Conservation (phyloP, 1,140 invertebrate species). For the Ceratosolen fusciceps region DNA sequence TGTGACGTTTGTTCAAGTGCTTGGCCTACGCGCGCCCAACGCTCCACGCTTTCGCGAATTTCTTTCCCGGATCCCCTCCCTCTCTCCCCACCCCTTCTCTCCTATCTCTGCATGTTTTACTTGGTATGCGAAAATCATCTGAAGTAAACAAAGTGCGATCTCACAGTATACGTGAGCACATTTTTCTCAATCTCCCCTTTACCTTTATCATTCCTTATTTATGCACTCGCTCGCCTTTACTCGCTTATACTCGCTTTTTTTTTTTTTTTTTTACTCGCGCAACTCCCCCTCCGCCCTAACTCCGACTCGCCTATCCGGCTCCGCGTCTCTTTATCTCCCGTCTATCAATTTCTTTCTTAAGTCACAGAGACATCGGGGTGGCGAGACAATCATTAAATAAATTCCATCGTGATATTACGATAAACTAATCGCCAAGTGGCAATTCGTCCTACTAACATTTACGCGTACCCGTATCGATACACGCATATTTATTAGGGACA, state of each 20-base stretch:
- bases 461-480: too few species aligned
- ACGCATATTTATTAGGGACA: too few species aligned
- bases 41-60: too few species aligned
- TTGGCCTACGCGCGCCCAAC: background rate
- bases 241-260: background rate
- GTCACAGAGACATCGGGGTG: too few species aligned
- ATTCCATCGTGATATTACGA: too few species aligned
- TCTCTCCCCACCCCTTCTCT: too few species aligned
- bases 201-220: background rate
- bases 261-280: background rate
- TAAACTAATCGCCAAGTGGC: too few species aligned
- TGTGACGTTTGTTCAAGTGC: background rate
- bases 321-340: too few species aligned
- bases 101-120: background rate
- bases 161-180: background rate
- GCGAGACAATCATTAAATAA: too few species aligned
- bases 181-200: background rate
- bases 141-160: background rate
- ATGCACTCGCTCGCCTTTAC: background rate
- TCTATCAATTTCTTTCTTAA: too few species aligned
- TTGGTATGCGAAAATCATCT: background rate
- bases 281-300: background rate
- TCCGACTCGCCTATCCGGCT: background rate
- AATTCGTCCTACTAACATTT: background rate
- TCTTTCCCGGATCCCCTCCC: too few species aligned